Conservation (phyloP, 2,888 invertebrate species). For the Rhagophthalmus giganteus region DNA sequence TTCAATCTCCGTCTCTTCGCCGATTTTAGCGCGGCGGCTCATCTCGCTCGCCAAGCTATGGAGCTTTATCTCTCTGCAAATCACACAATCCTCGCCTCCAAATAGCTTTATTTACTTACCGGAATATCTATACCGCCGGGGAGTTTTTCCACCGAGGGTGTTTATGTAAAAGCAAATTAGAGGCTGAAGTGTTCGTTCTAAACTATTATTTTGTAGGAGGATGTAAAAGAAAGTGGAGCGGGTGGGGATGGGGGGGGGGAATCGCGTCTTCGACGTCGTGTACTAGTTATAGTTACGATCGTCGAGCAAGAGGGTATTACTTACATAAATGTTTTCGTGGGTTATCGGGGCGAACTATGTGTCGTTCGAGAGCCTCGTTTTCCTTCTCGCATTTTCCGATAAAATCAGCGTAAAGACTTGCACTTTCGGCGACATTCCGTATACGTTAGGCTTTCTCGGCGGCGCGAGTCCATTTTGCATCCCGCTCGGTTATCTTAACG, state of each 20-base stretch:
- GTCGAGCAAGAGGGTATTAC: slow-evolving; percentile 25
- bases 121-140: slow-evolving; percentile 47
- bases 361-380: slow-evolving; percentile 38
- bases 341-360: slow-evolving; percentile 41
- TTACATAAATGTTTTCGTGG: slow-evolving; percentile 41
- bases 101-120: slow-evolving; percentile 51
- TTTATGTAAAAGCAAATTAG: slow-evolving; percentile 44
- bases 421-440: slow-evolving; percentile 29
- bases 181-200: no score
- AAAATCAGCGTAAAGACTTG: slow-evolving; percentile 33
- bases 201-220: no score
- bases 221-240: no score
- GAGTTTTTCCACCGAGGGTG: slow-evolving; percentile 41
- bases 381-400: slow-evolving; percentile 35
- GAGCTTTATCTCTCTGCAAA: slow-evolving; percentile 46
- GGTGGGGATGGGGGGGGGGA: no score
- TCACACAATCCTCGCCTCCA: slow-evolving; percentile 46
- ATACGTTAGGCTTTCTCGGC: slow-evolving; percentile 20
- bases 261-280: slow-evolving; percentile 4
- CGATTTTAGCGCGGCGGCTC: slow-evolving; percentile 27
- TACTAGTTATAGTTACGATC: slow-evolving; percentile 15
- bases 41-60: slow-evolving; percentile 26
- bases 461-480: slow-evolving; percentile 40
- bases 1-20: slow-evolving; percentile 43
- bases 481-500: slow-evolving; percentile 41